A percentile compares a stretch with the other conserved stretches of the same genome.
These are phyloP conservation scores for Andricus grossulariae DNA, from an alignment of 1,140 invertebrate genomes.

Conservation along the genomic window DNA sequence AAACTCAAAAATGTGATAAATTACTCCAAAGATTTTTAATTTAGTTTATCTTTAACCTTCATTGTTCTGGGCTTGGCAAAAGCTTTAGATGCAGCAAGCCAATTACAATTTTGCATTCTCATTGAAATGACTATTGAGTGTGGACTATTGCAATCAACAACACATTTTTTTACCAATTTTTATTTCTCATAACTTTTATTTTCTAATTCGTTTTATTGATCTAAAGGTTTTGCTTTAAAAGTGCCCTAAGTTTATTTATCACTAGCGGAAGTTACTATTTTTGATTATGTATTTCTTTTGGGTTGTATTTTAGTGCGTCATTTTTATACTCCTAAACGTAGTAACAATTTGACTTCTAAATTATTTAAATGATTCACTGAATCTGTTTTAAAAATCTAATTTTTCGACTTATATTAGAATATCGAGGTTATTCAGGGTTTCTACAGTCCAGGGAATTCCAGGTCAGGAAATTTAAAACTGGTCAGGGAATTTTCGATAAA, in stretches of 20 bases:
- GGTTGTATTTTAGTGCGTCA: not conserved
- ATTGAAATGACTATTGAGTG: not conserved
- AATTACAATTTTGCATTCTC: conserved; percentile 21
- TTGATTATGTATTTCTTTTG: too few species aligned
- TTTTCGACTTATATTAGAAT: too few species aligned
- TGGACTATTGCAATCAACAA: conserved; percentile 12
- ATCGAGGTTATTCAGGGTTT: too few species aligned
- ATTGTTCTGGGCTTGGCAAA: conserved; percentile 22
- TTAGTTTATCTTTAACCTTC: not conserved
- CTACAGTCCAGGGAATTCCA: too few species aligned
- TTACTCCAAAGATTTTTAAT: not conserved
- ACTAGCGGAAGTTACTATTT: too few species aligned
- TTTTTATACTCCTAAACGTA: not conserved
- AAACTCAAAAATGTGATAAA: not conserved
- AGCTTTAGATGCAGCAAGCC: conserved; percentile 5
- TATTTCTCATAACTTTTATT: not conserved
- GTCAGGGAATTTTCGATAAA: too few species aligned
- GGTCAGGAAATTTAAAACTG: too few species aligned
- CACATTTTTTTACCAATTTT: too few species aligned
- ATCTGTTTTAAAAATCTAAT: conserved; percentile 13
- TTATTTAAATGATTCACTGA: not conserved
- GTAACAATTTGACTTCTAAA: not conserved
- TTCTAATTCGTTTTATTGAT: not conserved
- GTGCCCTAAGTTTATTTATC: too few species aligned
- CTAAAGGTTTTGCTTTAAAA: too few species aligned